A percentile compares a stretch with the other conserved stretches of the same genome.
These are phyloP conservation scores for Ophioninae sp. DNA, from an alignment of 2,888 invertebrate genomes.

Conservation along the genomic window DNA sequence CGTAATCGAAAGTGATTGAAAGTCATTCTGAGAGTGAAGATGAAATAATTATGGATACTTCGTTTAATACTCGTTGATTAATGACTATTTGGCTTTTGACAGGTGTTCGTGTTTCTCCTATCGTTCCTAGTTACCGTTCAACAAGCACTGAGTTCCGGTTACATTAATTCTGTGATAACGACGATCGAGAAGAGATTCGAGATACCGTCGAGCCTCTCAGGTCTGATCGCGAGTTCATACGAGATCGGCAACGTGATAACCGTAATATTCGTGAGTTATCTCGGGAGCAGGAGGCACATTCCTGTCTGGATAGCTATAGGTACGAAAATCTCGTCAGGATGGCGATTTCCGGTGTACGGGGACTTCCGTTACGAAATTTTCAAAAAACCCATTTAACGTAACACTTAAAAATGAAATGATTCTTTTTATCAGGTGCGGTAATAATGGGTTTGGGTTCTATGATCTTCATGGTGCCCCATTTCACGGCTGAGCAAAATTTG, in stretches of 20 bases:
- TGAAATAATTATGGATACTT: too few relatives aligned
- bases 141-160: constrained; percentile 94
- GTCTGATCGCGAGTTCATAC: constrained; percentile 96
- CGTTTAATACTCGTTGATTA: background rate
- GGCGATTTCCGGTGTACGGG: background rate
- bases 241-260: constrained; percentile 98
- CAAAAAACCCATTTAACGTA: background rate
- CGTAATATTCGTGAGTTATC: constrained; percentile 97
- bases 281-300: constrained; percentile 95
- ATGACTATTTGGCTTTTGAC: constrained; percentile 62
- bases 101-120: constrained; percentile 94
- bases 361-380: background rate
- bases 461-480: constrained; percentile 96
- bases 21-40: too few relatives aligned
- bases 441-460: constrained; percentile 97
- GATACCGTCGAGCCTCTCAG: constrained; percentile 95
- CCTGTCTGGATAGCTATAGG: constrained; percentile 97
- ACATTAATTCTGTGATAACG: constrained; percentile 97
- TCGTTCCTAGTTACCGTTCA: constrained; percentile 95
- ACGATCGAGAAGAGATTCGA: constrained; percentile 98
- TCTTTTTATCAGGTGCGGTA: constrained; percentile 86
- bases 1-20: background rate
- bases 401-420: background rate
- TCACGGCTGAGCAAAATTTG: constrained; percentile 90
- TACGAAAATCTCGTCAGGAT: constrained; percentile 71